These are phyloP conservation scores for Mormyrops boulengeri DNA, from an alignment of 2,797 vertebrate genomes.

Conservation along the genomic window DNA sequence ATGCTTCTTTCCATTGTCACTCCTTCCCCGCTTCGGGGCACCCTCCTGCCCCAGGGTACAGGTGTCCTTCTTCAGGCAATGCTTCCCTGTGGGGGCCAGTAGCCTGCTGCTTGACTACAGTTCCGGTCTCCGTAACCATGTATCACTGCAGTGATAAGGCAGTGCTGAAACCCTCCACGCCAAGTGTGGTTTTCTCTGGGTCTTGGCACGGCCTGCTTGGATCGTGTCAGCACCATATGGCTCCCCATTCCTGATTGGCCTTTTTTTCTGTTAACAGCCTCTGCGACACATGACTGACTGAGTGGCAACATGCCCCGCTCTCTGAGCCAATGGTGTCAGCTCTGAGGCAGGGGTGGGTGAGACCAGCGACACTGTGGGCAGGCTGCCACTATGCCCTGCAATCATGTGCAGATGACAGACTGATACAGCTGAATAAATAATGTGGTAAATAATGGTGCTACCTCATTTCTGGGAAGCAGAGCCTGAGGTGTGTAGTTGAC, in stretches of 20 bases:
- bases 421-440: constrained; percentile 17
- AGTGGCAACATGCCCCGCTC: background rate
- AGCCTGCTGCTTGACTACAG: background rate
- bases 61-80: background rate
- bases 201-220: background rate
- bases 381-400: background rate
- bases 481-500: background rate
- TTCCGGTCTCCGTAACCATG: background rate
- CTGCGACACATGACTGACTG: background rate
- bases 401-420: background rate
- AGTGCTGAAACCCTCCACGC: background rate
- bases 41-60: background rate
- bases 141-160: background rate
- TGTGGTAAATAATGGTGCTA: background rate
- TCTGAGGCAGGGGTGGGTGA: background rate
- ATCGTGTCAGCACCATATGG: background rate
- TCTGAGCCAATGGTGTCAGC: background rate
- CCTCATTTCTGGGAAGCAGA: constrained; percentile 12
- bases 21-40: background rate
- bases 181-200: background rate
- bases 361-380: background rate
- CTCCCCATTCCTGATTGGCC: background rate
- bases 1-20: background rate
- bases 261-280: background rate
- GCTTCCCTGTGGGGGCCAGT: background rate